phyloP scores from a whole-genome alignment of 2,797 vertebrate species.

The Pseudochirops cupreus region DNA sequence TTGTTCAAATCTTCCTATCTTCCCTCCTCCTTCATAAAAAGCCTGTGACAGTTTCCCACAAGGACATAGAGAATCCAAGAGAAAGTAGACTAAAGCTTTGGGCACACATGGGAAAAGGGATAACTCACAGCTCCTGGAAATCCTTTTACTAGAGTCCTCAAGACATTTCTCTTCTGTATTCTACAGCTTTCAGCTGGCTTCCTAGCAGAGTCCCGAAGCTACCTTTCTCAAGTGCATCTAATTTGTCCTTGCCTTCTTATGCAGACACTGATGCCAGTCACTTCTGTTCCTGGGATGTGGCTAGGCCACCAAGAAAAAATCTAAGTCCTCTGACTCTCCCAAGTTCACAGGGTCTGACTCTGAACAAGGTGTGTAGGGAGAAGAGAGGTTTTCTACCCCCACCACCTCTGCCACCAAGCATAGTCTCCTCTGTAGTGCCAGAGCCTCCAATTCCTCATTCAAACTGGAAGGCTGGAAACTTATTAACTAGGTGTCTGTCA shows the following conservation, averaged over 20 bases:
- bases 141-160: not conserved
- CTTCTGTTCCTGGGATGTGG: not conserved
- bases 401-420: not conserved
- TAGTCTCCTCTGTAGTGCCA: not conserved
- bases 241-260: not conserved
- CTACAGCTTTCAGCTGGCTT: not conserved
- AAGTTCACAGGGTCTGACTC: not conserved
- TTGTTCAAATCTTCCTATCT: not conserved
- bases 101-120: not conserved
- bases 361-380: not conserved
- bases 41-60: not conserved
- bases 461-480: not conserved
- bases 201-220: not conserved
- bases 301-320: not conserved
- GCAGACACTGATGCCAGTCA: not conserved
- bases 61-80: not conserved
- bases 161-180: not conserved
- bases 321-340: not conserved
- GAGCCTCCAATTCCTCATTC: not conserved
- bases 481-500: not conserved
- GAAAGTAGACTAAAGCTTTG: not conserved
- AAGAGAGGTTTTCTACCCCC: not conserved
- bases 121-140: not conserved
- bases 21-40: not conserved
- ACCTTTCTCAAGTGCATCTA: not conserved